Evolutionary conservation across 2,113 vertebrate genomes (phyloP), one percentile per base, ranked within the genome.

Genomic region (Podarcis raffonei): DNA sequence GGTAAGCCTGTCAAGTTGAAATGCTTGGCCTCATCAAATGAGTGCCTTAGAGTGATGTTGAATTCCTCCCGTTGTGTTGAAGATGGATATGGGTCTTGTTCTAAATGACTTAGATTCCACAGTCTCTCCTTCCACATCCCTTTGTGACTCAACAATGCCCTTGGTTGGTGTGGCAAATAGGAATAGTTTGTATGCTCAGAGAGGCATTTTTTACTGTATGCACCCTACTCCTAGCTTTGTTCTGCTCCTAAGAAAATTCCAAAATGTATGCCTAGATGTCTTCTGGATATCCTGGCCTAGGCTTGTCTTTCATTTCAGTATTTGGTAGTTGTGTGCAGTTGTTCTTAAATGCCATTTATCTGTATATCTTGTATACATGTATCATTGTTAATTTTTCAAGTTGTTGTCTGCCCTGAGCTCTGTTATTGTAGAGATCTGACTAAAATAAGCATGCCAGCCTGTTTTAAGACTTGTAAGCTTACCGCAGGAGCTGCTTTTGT

Each of bases 401-500:
- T 78, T 22, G 25, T 59, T 74, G 48, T 72, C 68, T 68, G 27
- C 39, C 30, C 3, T 65, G 57, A 42, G 32, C 74, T 7, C 35
- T 62, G 27, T 16, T 35, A 77, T 32, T 37, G 6, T 42, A 77
- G 81, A 88, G 83, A 83, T 88, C n/a, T 59, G 23, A 6, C 53
- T 77, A 27, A 83, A 88, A 83, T 83, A 83, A 77, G 83, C 59
- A 30, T 83, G 22, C 7, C 39, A 48, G 39, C 30, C 20, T 83
- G 5, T 77, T 83, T 3, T 77, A 74, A 88, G 39, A 83, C 59
- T 77, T 66, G 23, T 48, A 76, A 32, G 22, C 42, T 83, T 83
- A 76, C 30, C 23, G 76, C 59, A 91, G 85, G 90, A 94, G 85
- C 79, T 84, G 68, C 62, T 80, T 85, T 93, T 88, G 87, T 93